These are phyloP conservation scores for Operophtera brumata DNA, from an alignment of 2,888 invertebrate genomes.

Conservation along the genomic window DNA sequence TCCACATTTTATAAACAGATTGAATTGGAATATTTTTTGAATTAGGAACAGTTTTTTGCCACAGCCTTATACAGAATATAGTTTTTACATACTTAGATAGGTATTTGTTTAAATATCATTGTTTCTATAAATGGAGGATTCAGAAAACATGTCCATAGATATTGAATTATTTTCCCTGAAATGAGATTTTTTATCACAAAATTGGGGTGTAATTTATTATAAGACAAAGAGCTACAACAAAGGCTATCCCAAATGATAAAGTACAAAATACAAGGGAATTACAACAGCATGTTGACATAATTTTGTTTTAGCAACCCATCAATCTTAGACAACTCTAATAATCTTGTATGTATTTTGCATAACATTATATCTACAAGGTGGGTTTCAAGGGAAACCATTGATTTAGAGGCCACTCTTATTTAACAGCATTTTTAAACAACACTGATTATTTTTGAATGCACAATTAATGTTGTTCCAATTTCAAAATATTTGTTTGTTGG, in stretches of 20 bases:
- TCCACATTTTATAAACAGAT: too few species aligned
- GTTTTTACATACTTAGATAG: too few species aligned
- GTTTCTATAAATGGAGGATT: too few species aligned
- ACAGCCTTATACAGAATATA: too few species aligned
- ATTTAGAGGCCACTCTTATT: background rate
- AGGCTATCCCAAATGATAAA: background rate
- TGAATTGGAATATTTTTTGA: too few species aligned
- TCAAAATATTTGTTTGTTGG: background rate
- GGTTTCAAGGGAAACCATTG: conserved; percentile 15
- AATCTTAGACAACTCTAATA: background rate
- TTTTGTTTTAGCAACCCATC: background rate
- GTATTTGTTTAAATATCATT: too few species aligned
- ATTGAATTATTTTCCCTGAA: too few species aligned
- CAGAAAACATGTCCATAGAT: too few species aligned
- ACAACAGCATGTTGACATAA: background rate
- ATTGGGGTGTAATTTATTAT: background rate
- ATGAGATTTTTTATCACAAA: background rate
- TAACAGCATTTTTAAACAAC: background rate
- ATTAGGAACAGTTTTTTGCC: too few species aligned
- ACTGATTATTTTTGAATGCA: background rate
- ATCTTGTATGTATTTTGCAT: conserved; percentile 10
- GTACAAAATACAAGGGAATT: background rate
- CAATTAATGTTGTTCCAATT: background rate
- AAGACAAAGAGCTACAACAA: background rate
- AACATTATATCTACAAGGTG: conserved; percentile 4